phyloP scores from a whole-genome alignment of 2,113 vertebrate genomes.

The Rousettus leschenaultii region DNA sequence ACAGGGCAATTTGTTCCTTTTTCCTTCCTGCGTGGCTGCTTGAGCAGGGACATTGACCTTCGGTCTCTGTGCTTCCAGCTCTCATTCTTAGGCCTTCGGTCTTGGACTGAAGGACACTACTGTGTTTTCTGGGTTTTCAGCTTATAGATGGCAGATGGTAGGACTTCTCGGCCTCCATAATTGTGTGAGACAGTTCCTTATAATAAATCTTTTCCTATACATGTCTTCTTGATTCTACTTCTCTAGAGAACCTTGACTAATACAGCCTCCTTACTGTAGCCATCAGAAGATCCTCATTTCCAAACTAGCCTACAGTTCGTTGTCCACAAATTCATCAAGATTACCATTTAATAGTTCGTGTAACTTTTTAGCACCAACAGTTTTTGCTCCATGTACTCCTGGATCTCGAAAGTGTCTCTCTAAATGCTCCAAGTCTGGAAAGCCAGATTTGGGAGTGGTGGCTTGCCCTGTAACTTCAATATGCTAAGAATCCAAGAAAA shows the following conservation, averaged over 20 bases:
- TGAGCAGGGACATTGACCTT: background rate
- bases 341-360: background rate
- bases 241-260: background rate
- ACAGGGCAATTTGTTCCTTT: background rate
- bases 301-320: background rate
- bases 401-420: background rate
- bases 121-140: background rate
- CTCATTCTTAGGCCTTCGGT: background rate
- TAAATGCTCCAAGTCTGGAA: background rate
- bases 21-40: background rate
- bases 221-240: background rate
- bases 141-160: background rate
- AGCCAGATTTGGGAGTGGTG: background rate
- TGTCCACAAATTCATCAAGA: background rate
- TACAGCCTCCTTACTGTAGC: background rate
- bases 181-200: background rate
- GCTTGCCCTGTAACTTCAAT: background rate
- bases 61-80: background rate
- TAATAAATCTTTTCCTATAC: background rate
- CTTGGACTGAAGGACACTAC: background rate
- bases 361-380: background rate
- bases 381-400: background rate
- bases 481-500: background rate
- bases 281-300: background rate
- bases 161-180: background rate